A percentile compares a stretch with the other conserved stretches of the same genome.
phyloP scores from a whole-genome alignment of 92 coral and sea anemone genomes.

The Meandrina meandrites region DNA sequence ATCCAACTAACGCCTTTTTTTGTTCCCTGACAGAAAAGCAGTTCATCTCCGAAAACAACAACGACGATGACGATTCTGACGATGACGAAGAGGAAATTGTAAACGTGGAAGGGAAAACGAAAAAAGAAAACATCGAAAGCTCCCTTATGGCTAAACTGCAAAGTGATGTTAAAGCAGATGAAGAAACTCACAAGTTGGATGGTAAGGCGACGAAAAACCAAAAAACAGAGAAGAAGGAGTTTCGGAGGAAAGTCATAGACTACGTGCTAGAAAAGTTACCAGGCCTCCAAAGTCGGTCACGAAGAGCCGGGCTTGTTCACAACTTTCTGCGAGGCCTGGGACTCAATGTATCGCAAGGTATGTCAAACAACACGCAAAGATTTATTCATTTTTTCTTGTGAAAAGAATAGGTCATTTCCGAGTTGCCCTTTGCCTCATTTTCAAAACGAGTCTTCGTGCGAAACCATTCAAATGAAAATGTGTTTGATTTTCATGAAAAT shows the following conservation, averaged over 20 bases:
- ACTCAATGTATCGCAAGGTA: conserved; percentile 33
- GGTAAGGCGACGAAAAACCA: conserved; percentile 31
- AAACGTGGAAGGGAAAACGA: background rate
- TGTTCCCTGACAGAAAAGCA: conserved; percentile 12
- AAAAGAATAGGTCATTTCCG: no score
- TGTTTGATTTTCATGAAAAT: no score
- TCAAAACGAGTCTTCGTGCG: no score
- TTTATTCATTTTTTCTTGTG: background rate
- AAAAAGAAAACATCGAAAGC: background rate
- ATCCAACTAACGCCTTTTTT: background rate
- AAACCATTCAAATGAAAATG: no score
- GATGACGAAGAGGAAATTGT: conserved; percentile 11
- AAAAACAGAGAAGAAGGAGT: conserved; percentile 40
- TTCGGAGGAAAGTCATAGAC: conserved; percentile 24
- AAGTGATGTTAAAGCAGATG: conserved; percentile 23
- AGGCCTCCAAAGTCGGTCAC: conserved; percentile 35
- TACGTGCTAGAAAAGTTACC: conserved; percentile 45
- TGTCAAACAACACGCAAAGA: background rate
- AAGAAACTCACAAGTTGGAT: conserved; percentile 24
- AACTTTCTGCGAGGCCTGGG: conserved; percentile 53
- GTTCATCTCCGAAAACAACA: conserved; percentile 2
- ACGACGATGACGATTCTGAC: background rate
- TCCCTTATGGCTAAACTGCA: conserved; percentile 11
- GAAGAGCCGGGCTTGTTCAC: conserved; percentile 48
- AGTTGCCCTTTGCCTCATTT: no score